A percentile compares a stretch with the other conserved stretches of the same genome.
These are phyloP conservation scores for Polymixis lichenea DNA, from an alignment of 2,888 invertebrate genomes.

Conservation along the genomic window DNA sequence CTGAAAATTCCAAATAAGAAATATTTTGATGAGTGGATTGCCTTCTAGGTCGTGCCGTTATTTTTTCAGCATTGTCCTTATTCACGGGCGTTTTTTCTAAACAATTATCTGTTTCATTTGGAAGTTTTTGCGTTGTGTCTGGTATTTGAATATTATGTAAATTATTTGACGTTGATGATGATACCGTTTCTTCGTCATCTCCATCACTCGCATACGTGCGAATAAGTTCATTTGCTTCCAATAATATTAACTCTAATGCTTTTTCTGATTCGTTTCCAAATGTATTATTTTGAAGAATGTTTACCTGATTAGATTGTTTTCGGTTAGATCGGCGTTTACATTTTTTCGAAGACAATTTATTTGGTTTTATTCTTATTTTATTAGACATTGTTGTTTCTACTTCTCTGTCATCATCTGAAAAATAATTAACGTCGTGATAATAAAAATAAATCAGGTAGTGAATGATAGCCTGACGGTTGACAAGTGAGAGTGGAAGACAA, in stretches of 20 bases:
- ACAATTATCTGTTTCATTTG: background rate
- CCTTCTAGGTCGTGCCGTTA: slow-evolving; percentile 9
- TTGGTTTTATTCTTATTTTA: background rate
- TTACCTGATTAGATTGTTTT: background rate
- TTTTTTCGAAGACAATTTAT: background rate
- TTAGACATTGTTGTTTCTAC: background rate
- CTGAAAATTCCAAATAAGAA: slow-evolving; percentile 15
- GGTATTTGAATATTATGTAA: background rate
- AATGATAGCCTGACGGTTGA: background rate
- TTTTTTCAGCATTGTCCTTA: background rate
- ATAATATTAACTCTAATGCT: slow-evolving; percentile 4
- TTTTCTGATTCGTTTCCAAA: background rate
- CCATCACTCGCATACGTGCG: background rate
- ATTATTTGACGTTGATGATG: background rate
- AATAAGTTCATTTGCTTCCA: slow-evolving; percentile 25
- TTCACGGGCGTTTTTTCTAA: background rate
- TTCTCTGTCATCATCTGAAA: slow-evolving; percentile 15
- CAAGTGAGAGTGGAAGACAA: background rate
- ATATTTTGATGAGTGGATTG: background rate
- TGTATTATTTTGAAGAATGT: background rate
- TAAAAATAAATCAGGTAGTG: background rate
- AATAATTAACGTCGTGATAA: background rate
- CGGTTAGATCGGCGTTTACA: background rate
- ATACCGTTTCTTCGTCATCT: background rate
- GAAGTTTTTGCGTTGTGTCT: background rate